Evolutionary conservation across 2,888 invertebrate species (phyloP), one percentile per base, ranked within the genome.

Genomic region (Drosophila prostipennis): DNA sequence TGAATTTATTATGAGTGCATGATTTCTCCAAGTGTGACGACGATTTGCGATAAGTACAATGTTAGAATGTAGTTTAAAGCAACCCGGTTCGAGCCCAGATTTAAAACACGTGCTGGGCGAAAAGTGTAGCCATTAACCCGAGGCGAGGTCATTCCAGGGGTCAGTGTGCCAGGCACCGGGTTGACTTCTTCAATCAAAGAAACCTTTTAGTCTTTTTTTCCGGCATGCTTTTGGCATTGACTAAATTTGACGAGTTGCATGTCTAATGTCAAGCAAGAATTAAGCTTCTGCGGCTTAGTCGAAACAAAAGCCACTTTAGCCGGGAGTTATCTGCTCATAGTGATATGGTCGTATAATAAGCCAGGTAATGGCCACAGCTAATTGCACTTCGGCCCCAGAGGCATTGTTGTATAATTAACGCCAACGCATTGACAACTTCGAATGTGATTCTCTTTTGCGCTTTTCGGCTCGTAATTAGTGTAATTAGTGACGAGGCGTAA

Each of bases 401-500:
- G 53, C 71, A 75, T 76, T 81, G 76, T 70, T 54, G 42, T 71
- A 72, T 80, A 56, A 76, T 79, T 79, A 78, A 55, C 81, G 72
- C 76, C 72, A 68, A 70, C 77, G 73, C 68, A 78, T 72, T 70
- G 67, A 69, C 64, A 74, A 72, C 54, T 69, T 52, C 51, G 39
- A 56, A 26, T 59, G 54, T 54, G 42, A 53, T 39, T 67, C 42
- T 46, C 54, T 54, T 72, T 57, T 34, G 6, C 19, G 59, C 46
- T 29, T 54, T 64, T 72, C 23, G 42, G 51, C 69, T 63, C 14
- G 48, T 61, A 83, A 80, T 83, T 81, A 68, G 70, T 64, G 60
- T 78, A 85, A 79, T 85, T 75, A 72, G 72, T 79, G 74, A 73
- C 78, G 58, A 67, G 58, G 63, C 76, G 63, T 45, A 75, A 69